Base-by-base conservation (phyloP, 2,888 invertebrate genomes). In the Acholoe squamosa region DNA sequence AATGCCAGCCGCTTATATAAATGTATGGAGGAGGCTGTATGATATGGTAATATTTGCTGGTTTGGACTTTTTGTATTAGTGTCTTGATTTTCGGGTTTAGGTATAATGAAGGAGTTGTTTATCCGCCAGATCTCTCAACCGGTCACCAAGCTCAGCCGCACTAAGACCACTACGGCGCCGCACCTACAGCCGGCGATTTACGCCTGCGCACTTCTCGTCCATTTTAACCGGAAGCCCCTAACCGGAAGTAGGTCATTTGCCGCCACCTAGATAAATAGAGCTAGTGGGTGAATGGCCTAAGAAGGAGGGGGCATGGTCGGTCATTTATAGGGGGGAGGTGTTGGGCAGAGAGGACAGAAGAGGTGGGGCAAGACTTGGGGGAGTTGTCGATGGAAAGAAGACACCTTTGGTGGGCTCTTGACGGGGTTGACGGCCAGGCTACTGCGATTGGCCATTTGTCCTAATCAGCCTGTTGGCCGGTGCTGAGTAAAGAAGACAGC, bases 171-270 rank as follows among this genome's bases (percentile, higher is more conserved):
- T 7, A 61, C 61, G 61, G 3, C 19, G 22, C 61, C 22, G 5
- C 19, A 3, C 7, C 61, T 19, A 19, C 19, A 61, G 61, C 22
- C n/a, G 61, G 61, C 61, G n/a, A 19, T 19, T 19, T 61, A n/a
- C 61, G 61, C n/a, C 22, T n/a, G n/a, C 61, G 61, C 22, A 61
- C 61, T 61, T 3, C 22, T 61, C 61, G 19, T 61, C 61, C n/a
- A 14, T 76, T 76, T 25, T 43, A 14, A 43, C 80, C 43, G 80
- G 71, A 71, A 71, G 80, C 7, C 80, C 14, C 7, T 34, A 33
- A n/a, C 34, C 80, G 80, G 80, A 80, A 80, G 80, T 80, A 22
- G 80, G 80, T 80, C 80, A 80, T 80, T 80, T 33, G 34, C 34
- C 33, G 80, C 34, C 80, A 43, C 80, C 33, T 14, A 0, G 43